Conservation (phyloP, 2,888 invertebrate species). For the Fragum whitleyi region DNA sequence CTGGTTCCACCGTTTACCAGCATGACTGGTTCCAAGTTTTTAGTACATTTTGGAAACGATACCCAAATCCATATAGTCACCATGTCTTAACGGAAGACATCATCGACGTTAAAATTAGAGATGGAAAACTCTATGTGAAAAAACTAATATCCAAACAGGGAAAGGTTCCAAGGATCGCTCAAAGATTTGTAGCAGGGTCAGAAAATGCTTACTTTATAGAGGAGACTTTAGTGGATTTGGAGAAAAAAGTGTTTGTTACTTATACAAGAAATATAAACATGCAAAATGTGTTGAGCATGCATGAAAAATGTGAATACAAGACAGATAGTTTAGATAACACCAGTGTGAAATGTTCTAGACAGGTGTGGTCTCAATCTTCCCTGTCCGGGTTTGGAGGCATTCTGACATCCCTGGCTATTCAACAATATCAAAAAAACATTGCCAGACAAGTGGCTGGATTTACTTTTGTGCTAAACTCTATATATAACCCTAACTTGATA, state of each 20-base stretch:
- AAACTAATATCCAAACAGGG: constrained; percentile 51
- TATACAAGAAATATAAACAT: constrained; percentile 61
- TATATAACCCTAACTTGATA: constrained; percentile 31
- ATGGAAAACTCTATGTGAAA: constrained; percentile 47
- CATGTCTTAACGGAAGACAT: constrained; percentile 63
- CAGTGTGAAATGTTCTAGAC: constrained; percentile 29
- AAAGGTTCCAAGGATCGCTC: constrained; percentile 48
- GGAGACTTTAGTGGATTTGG: constrained; percentile 55
- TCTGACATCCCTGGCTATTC: constrained; percentile 33
- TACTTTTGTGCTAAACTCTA: constrained; percentile 39
- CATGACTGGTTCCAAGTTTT: constrained; percentile 54
- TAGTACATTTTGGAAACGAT: constrained; percentile 55
- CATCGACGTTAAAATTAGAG: constrained; percentile 30
- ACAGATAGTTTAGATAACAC: background rate
- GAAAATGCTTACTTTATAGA: constrained; percentile 45
- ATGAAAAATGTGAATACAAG: constrained; percentile 51
- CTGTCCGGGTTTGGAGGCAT: constrained; percentile 50
- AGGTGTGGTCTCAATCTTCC: constrained; percentile 41
- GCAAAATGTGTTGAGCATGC: constrained; percentile 44
- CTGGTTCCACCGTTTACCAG: constrained; percentile 13
- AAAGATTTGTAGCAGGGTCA: constrained; percentile 64
- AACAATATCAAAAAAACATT: constrained; percentile 49
- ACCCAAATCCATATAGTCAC: constrained; percentile 58
- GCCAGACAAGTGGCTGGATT: constrained; percentile 41
- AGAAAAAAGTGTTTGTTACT: constrained; percentile 46